These are phyloP conservation scores for Galaxea fascicularis DNA, from an alignment of 92 coral and sea anemone genomes.

Conservation along the genomic window DNA sequence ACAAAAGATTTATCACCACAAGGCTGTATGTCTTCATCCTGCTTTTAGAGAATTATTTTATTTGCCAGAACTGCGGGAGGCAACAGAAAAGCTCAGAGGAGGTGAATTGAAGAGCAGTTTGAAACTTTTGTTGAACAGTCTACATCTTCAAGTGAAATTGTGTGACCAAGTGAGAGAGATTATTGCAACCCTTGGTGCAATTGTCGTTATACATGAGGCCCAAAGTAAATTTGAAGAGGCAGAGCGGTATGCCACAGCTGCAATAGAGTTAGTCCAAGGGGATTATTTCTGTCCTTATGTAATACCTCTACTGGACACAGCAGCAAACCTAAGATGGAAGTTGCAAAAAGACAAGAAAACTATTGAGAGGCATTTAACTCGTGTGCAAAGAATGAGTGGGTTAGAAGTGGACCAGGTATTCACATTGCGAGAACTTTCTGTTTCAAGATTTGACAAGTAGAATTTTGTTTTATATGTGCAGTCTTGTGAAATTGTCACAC, in stretches of 20 bases:
- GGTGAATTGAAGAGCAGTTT: slow-evolving; percentile 82
- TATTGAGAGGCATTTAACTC: slow-evolving; percentile 67
- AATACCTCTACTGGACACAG: slow-evolving; percentile 85
- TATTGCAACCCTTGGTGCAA: slow-evolving; percentile 87
- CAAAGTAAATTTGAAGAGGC: slow-evolving; percentile 85
- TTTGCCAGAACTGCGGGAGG: slow-evolving; percentile 78
- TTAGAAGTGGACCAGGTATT: slow-evolving; percentile 81
- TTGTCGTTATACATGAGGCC: slow-evolving; percentile 84
- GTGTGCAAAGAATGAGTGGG: slow-evolving; percentile 69
- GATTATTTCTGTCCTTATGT: slow-evolving; percentile 67
- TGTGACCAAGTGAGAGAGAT: slow-evolving; percentile 82
- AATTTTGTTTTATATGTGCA: background rate
- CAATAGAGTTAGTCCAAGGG: slow-evolving; percentile 76
- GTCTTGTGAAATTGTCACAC: no score
- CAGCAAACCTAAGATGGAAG: slow-evolving; percentile 70
- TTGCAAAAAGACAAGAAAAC: slow-evolving; percentile 74
- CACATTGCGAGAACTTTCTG: slow-evolving; percentile 92
- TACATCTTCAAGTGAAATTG: slow-evolving; percentile 96
- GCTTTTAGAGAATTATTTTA: slow-evolving; percentile 94
- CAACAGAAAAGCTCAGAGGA: slow-evolving; percentile 86
- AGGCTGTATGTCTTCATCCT: slow-evolving; percentile 64
- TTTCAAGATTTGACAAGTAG: slow-evolving; percentile 59
- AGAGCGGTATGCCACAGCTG: slow-evolving; percentile 84
- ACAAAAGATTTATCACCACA: slow-evolving; percentile 59
- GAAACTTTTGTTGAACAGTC: slow-evolving; percentile 80